These are phyloP conservation scores for Tetragnatha montana DNA, from an alignment of 2,888 invertebrate species.

Conservation along the genomic window DNA sequence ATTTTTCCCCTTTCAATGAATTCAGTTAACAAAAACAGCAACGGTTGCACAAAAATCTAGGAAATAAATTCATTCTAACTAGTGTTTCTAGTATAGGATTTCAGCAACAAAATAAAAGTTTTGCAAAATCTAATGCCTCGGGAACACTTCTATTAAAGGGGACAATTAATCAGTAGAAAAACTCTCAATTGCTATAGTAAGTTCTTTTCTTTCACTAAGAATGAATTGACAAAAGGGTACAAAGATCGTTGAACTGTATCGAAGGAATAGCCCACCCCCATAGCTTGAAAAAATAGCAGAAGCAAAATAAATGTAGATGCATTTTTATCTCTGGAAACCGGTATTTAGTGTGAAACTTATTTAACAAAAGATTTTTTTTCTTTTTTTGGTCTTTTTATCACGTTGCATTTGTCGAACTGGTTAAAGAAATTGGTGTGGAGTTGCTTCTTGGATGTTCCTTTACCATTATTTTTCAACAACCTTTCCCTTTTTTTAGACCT, in stretches of 20 bases:
- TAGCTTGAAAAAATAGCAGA: not conserved
- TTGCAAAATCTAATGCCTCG: not conserved
- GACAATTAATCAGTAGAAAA: slow-evolving; percentile 24
- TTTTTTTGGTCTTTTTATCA: slow-evolving; percentile 5
- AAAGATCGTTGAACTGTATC: slow-evolving; percentile 8
- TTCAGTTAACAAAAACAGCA: no score
- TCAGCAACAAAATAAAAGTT: not conserved
- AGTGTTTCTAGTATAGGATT: not conserved
- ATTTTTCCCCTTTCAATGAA: no score
- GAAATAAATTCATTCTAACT: not conserved
- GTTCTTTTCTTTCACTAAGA: not conserved
- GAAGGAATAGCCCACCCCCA: not conserved
- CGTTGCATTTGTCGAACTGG: not conserved
- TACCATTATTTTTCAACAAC: not conserved
- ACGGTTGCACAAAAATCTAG: not conserved
- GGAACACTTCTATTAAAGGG: slow-evolving; percentile 16
- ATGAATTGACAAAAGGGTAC: slow-evolving; percentile 34
- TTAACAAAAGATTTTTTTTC: slow-evolving; percentile 2
- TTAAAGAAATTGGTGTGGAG: not conserved
- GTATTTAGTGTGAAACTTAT: slow-evolving; percentile 8
- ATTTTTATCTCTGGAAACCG: not conserved
- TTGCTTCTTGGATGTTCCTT: not conserved
- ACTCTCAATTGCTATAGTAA: not conserved
- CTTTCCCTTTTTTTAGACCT: no score
- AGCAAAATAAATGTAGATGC: no score